Conservation (phyloP, 1,140 invertebrate species). For the Panonychus citri region DNA sequence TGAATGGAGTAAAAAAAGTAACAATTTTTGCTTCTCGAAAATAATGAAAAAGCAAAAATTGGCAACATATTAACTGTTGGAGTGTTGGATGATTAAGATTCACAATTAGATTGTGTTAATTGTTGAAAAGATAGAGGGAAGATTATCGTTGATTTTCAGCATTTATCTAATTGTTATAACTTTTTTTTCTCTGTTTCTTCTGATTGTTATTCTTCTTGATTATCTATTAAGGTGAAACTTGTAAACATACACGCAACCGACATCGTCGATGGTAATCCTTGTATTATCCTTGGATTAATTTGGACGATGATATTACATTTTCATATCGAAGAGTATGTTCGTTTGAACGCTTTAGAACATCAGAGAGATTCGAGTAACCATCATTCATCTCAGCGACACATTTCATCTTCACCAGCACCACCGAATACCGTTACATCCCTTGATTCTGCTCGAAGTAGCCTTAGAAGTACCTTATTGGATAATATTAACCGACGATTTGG, state of each 20-base stretch:
- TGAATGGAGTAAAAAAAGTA: no score
- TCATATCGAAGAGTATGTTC: slow-evolving; percentile 44
- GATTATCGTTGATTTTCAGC: neutral
- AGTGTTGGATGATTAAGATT: no score
- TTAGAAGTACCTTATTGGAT: neutral
- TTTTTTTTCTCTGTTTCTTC: no score
- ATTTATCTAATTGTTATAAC: neutral
- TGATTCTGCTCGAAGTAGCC: neutral
- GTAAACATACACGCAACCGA: slow-evolving; percentile 97
- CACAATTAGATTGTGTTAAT: no score
- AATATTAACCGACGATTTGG: neutral
- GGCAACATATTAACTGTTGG: no score
- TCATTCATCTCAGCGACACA: neutral
- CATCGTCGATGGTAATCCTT: slow-evolving; percentile 87
- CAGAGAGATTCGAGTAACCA: neutral
- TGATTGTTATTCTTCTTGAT: neutral
- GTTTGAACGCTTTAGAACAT: neutral
- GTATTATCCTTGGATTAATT: slow-evolving; percentile 86
- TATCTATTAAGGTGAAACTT: slow-evolving; percentile 54
- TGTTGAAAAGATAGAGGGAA: neutral
- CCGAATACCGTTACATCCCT: neutral
- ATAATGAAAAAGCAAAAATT: no score
- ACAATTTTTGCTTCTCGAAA: no score
- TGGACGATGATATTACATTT: slow-evolving; percentile 99
- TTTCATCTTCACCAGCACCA: neutral